A percentile compares a stretch with the other conserved stretches of the same genome.
Evolutionary conservation across 2,888 invertebrate species (phyloP).

Genomic region (Nezara viridula): DNA sequence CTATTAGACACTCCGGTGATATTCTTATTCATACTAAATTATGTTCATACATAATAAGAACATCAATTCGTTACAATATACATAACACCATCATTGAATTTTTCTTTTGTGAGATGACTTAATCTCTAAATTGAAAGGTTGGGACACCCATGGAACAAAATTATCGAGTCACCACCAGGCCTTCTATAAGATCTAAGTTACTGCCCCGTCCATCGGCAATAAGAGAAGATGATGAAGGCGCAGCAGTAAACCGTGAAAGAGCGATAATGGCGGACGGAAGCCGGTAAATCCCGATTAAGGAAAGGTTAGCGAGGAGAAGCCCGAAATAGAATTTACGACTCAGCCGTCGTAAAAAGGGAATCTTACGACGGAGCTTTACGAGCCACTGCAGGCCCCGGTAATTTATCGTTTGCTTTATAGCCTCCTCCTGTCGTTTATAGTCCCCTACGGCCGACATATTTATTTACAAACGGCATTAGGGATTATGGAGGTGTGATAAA

Average conservation of each 20-base stretch:
- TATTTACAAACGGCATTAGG: conserved; percentile 51
- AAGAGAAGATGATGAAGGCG: conserved; percentile 29
- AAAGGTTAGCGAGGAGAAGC: conserved; percentile 36
- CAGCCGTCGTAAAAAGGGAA: conserved; percentile 48
- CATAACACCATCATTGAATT: background rate
- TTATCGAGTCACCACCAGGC: background rate
- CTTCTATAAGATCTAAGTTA: background rate
- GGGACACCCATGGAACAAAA: background rate
- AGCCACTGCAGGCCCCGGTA: conserved; percentile 39
- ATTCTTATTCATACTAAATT: no score
- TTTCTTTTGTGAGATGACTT: background rate
- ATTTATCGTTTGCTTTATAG: conserved; percentile 47
- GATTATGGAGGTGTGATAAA: conserved; percentile 49
- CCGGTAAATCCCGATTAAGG: conserved; percentile 51
- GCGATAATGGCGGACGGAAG: conserved; percentile 51
- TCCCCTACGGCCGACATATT: conserved; percentile 47
- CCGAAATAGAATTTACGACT: conserved; percentile 48
- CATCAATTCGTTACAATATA: no score
- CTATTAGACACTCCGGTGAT: no score
- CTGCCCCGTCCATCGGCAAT: conserved; percentile 6
- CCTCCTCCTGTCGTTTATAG: conserved; percentile 33
- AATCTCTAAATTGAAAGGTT: background rate
- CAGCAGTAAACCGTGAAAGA: conserved; percentile 27
- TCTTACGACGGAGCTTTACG: conserved; percentile 45
- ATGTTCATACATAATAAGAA: no score